phyloP scores from a whole-genome alignment of 1,140 invertebrate species.

The Ooceraea biroi region DNA sequence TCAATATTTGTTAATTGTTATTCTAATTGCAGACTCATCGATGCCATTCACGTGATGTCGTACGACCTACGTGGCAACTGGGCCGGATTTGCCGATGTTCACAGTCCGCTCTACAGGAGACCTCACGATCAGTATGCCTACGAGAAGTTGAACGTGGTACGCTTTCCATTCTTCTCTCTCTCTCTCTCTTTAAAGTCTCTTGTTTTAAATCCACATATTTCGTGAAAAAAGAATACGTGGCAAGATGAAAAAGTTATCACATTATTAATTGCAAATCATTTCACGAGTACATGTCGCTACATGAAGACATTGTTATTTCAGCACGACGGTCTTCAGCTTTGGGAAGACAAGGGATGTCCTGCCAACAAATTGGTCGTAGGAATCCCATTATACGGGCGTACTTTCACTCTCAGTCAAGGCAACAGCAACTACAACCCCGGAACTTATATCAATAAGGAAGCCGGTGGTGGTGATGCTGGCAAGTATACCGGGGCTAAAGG shows the following conservation, averaged over 20 bases:
- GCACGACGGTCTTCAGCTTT: slow-evolving; percentile 94
- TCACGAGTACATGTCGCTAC: not conserved
- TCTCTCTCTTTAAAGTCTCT: too few relatives aligned
- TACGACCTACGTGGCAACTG: slow-evolving; percentile 97
- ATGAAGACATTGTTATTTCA: slow-evolving; percentile 79
- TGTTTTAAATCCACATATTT: too few relatives aligned
- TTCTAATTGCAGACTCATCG: slow-evolving; percentile 87
- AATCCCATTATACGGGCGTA: slow-evolving; percentile 94
- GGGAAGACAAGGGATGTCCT: slow-evolving; percentile 95
- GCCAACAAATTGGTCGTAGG: slow-evolving; percentile 95
- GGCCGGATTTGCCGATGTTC: slow-evolving; percentile 95
- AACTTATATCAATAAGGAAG: slow-evolving; percentile 95
- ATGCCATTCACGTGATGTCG: slow-evolving; percentile 95
- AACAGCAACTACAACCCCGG: slow-evolving; percentile 93
- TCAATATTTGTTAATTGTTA: not conserved
- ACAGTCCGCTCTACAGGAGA: slow-evolving; percentile 93
- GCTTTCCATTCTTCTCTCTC: slow-evolving; percentile 76
- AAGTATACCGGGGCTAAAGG: slow-evolving; percentile 94
- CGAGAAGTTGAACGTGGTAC: slow-evolving; percentile 94
- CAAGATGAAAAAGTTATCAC: too few relatives aligned
- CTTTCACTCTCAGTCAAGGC: slow-evolving; percentile 92
- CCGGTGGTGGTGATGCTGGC: slow-evolving; percentile 93
- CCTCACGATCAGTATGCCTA: slow-evolving; percentile 95
- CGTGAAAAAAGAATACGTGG: too few relatives aligned
- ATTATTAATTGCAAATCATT: not conserved